Conservation (phyloP, 2,797 vertebrate species). For the Propithecus perrieri region DNA sequence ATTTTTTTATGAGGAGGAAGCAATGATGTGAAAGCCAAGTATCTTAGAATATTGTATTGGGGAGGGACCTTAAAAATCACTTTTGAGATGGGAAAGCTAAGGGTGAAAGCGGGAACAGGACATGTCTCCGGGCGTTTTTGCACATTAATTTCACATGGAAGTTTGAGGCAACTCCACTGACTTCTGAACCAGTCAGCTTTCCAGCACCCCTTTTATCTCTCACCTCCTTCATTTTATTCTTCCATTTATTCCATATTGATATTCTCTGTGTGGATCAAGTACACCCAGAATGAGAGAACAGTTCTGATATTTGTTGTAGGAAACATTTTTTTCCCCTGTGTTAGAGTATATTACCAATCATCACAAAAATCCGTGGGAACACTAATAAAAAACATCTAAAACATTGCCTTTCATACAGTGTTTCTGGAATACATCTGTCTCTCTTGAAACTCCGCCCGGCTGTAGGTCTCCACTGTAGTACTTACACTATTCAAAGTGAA, state of each 20-base stretch:
- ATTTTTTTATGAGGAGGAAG: not conserved
- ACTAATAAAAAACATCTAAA: not conserved
- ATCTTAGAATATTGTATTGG: not conserved
- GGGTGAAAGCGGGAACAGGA: not conserved
- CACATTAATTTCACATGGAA: not conserved
- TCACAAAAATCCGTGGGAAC: not conserved
- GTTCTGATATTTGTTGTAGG: slow-evolving; percentile 12
- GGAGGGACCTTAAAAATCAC: not conserved
- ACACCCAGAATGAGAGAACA: not conserved
- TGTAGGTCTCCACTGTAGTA: not conserved
- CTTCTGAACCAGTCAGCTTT: not conserved
- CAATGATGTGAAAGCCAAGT: not conserved
- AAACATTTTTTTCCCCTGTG: not conserved
- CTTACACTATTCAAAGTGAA: not conserved
- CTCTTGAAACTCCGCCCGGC: not conserved
- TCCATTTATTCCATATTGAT: not conserved
- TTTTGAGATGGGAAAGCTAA: not conserved
- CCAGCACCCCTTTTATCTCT: not conserved
- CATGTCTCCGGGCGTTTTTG: not conserved
- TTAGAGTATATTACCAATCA: not conserved
- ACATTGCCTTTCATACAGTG: not conserved
- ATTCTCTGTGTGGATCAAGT: not conserved
- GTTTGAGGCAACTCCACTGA: not conserved
- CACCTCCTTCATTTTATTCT: not conserved
- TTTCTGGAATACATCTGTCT: not conserved